Conservation (phyloP, 2,797 vertebrate species). For the Oreochromis mossambicus region DNA sequence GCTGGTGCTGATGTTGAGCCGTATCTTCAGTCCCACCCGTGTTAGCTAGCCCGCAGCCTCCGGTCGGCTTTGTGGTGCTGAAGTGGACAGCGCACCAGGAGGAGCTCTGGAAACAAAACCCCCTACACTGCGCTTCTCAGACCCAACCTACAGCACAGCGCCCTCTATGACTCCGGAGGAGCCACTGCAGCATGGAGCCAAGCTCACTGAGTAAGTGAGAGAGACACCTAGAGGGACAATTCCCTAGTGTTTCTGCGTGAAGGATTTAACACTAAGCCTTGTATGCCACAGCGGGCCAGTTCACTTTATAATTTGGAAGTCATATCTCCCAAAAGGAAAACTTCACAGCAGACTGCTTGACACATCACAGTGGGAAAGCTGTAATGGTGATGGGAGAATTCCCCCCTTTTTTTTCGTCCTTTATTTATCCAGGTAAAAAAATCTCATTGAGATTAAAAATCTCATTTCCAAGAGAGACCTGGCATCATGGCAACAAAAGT, state of each 20-base stretch:
- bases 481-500: too few species aligned
- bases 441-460: too few species aligned
- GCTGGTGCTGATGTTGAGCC: conserved; percentile 50
- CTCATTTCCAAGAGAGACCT: too few species aligned
- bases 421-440: too few species aligned
- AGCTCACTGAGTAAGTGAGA: background rate
- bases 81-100: conserved; percentile 81
- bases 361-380: background rate
- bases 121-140: background rate
- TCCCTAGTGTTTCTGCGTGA: rapidly evolving
- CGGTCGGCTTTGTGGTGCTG: conserved; percentile 71
- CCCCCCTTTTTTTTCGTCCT: too few species aligned
- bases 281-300: background rate
- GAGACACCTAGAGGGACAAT: conserved; percentile 36
- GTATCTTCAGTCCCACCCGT: conserved; percentile 1
- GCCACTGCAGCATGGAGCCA: background rate
- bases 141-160: conserved; percentile 3
- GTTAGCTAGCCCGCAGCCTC: conserved; percentile 51
- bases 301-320: background rate
- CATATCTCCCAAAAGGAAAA: background rate
- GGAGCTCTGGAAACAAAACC: conserved; percentile 45
- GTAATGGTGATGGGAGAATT: background rate
- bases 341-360: background rate
- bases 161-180: conserved; percentile 62
- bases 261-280: too few species aligned